A percentile compares a stretch with the other conserved stretches of the same genome.
Evolutionary conservation across 1,140 invertebrate genomes (phyloP).

Genomic region (Scaptomyza pallida): DNA sequence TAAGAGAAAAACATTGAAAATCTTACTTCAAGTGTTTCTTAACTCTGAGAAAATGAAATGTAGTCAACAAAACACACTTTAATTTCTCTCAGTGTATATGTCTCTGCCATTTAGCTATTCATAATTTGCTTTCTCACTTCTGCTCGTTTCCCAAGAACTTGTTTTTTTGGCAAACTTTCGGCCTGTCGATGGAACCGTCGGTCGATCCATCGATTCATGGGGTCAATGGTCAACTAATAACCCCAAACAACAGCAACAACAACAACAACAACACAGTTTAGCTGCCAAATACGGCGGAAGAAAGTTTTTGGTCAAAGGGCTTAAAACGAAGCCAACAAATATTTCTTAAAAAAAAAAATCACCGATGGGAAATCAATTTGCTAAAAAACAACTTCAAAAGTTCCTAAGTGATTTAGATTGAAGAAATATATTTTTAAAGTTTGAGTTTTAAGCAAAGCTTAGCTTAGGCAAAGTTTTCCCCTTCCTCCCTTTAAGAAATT

Average conservation of each 20-base stretch:
- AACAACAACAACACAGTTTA: conserved; percentile 4
- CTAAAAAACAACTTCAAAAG: conserved; percentile 26
- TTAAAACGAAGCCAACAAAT: not conserved
- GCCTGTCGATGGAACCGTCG: conserved; percentile 1
- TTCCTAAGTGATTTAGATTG: conserved; percentile 1
- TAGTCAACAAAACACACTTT: no score
- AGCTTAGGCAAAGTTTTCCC: no score
- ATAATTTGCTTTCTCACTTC: conserved; percentile 9
- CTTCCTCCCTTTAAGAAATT: no score
- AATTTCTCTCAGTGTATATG: not conserved
- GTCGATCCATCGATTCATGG: conserved; percentile 27
- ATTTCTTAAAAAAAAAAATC: conserved; percentile 1
- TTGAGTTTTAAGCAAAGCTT: no score
- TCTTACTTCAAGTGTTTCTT: no score
- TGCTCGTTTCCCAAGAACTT: conserved; percentile 39
- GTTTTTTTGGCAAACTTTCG: conserved; percentile 53
- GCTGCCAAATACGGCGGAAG: conserved; percentile 38
- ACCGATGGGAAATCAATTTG: conserved; percentile 13
- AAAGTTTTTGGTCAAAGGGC: conserved; percentile 49
- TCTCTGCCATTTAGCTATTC: conserved; percentile 3
- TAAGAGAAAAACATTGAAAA: no score
- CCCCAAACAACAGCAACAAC: conserved; percentile 3
- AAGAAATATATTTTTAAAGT: no score
- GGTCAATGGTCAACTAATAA: conserved; percentile 55
- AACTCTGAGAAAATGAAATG: no score